phyloP scores from a whole-genome alignment of 1,140 invertebrate species.

The Oryctes rhinoceros region DNA sequence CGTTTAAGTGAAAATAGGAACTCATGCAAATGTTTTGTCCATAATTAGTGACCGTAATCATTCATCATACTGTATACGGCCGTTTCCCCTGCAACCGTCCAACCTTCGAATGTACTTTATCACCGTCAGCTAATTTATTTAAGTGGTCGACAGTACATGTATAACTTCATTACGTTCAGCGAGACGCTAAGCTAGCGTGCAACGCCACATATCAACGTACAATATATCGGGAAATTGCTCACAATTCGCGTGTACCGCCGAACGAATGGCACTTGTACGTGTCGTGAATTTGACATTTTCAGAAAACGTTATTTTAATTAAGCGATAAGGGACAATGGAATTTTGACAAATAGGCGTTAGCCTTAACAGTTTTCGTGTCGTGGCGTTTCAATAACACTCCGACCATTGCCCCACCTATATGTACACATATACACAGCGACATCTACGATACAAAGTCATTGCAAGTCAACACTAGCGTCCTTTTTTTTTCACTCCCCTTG shows the following conservation, averaged over 20 bases:
- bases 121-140: slow-evolving; percentile 18
- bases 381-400: background rate
- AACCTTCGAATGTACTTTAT: slow-evolving; percentile 22
- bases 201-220: background rate
- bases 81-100: background rate
- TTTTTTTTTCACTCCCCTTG: background rate
- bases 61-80: background rate
- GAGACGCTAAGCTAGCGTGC: background rate
- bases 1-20: too few species aligned
- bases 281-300: slow-evolving; percentile 21
- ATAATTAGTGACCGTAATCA: background rate
- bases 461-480: background rate
- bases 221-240: background rate
- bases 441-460: background rate
- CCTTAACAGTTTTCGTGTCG: slow-evolving; percentile 3
- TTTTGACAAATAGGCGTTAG: slow-evolving; percentile 36
- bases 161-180: background rate
- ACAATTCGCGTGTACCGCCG: background rate
- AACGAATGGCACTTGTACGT: slow-evolving; percentile 18
- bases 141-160: background rate
- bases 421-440: too few species aligned
- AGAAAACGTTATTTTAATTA: slow-evolving; percentile 23
- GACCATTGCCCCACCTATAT: background rate
- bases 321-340: slow-evolving; percentile 32
- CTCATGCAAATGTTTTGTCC: background rate